phyloP scores from a whole-genome alignment of 2,888 invertebrate species.

The Drosophila maculinotata region DNA sequence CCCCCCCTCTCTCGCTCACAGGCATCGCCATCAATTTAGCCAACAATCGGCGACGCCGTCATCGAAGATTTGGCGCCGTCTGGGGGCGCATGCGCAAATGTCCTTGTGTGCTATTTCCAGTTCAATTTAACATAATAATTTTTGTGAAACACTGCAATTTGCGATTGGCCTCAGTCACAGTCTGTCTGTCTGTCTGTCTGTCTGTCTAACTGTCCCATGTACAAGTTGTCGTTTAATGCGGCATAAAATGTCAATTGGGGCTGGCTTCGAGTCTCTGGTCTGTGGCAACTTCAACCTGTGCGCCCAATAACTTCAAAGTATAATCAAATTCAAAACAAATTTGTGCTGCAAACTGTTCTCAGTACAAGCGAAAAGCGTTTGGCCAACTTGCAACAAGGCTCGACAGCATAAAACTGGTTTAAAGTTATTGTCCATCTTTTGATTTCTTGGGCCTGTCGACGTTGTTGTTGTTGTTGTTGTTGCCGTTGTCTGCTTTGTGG shows the following conservation, averaged over 20 bases:
- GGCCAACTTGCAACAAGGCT: constrained; percentile 68
- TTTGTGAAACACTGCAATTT: constrained; percentile 75
- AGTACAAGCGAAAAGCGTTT: constrained; percentile 48
- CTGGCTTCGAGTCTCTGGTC: constrained; percentile 25
- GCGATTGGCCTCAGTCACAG: constrained; percentile 57
- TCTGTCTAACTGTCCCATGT: constrained; percentile 42
- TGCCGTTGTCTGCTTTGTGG: constrained; percentile 64
- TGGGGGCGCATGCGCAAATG: constrained; percentile 75
- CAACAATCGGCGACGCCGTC: constrained; percentile 62
- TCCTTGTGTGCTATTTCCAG: constrained; percentile 80
- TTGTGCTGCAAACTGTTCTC: constrained; percentile 64
- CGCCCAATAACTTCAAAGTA: constrained; percentile 54
- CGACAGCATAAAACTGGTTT: constrained; percentile 71
- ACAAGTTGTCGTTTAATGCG: constrained; percentile 63
- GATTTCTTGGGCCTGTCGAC: constrained; percentile 75
- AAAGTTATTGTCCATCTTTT: constrained; percentile 82
- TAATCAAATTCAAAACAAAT: constrained; percentile 81
- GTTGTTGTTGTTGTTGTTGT: constrained; percentile 48
- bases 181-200: constrained; percentile 21
- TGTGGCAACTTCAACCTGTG: constrained; percentile 65
- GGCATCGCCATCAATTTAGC: constrained; percentile 77
- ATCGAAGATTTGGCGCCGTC: constrained; percentile 73
- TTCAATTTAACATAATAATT: constrained; percentile 78
- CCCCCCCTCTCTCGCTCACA: background rate
- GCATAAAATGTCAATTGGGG: constrained; percentile 79